Evolutionary conservation across 1,140 invertebrate species (phyloP).

Genomic region (Vanessa atalanta): DNA sequence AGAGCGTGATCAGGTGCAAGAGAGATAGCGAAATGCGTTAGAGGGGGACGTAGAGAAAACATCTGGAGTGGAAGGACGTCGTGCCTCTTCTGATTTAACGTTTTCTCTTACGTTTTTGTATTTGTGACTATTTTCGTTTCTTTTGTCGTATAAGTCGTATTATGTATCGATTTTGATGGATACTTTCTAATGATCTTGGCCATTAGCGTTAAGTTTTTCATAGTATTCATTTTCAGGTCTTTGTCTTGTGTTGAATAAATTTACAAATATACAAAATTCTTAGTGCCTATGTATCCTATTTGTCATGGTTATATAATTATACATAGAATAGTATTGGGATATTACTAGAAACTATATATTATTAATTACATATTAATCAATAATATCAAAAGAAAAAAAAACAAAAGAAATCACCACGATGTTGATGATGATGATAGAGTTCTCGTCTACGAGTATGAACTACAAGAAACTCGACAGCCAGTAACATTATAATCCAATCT

Average conservation of each 20-base stretch:
- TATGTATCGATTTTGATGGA: slow-evolving; percentile 16
- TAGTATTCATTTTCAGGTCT: neutral
- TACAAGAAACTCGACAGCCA: too few relatives aligned
- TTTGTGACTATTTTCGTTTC: slow-evolving; percentile 9
- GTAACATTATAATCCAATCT: too few relatives aligned
- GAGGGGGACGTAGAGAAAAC: slow-evolving; percentile 61
- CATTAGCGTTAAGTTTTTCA: neutral
- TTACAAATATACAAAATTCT: neutral
- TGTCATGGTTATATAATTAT: too few relatives aligned
- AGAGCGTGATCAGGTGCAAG: slow-evolving; percentile 39
- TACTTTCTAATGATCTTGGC: neutral
- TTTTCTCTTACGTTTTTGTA: slow-evolving; percentile 39
- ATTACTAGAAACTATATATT: too few relatives aligned
- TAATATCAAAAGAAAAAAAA: too few relatives aligned
- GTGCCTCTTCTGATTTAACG: slow-evolving; percentile 42
- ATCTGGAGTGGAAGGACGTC: slow-evolving; percentile 48
- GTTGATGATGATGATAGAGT: too few relatives aligned
- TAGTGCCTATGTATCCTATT: too few relatives aligned
- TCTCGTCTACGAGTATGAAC: too few relatives aligned
- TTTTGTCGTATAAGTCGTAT: slow-evolving; percentile 30
- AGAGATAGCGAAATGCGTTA: slow-evolving; percentile 41
- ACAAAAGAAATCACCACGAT: too few relatives aligned
- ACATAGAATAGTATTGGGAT: too few relatives aligned
- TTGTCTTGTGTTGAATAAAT: neutral
- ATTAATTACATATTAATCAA: too few relatives aligned